A percentile compares a stretch with the other conserved stretches of the same genome.
Conservation (phyloP, 2,888 invertebrate species). For the Axea sp. region DNA sequence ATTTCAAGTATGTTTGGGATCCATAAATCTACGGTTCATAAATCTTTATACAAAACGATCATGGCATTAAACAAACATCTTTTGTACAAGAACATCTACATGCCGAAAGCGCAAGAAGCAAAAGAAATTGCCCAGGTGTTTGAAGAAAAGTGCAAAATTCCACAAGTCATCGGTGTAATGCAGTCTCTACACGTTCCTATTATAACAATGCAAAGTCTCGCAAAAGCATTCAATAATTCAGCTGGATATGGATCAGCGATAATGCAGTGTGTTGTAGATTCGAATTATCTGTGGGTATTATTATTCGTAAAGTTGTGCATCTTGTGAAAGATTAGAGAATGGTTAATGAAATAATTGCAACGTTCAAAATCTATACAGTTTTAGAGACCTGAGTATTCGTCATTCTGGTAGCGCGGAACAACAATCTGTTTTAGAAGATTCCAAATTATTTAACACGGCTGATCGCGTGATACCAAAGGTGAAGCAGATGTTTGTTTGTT, state of each 20-base stretch:
- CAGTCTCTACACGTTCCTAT: slow-evolving; percentile 66
- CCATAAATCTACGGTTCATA: slow-evolving; percentile 65
- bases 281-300: slow-evolving; percentile 62
- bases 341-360: too few species aligned
- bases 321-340: too few species aligned
- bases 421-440: slow-evolving; percentile 44
- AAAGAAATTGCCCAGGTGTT: slow-evolving; percentile 62
- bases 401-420: slow-evolving; percentile 53
- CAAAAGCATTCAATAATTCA: slow-evolving; percentile 61
- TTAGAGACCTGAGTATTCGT: slow-evolving; percentile 55
- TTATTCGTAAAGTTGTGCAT: too few species aligned
- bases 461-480: slow-evolving; percentile 60
- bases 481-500: too few species aligned
- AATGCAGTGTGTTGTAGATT: slow-evolving; percentile 66
- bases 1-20: slow-evolving; percentile 65
- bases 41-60: slow-evolving; percentile 66
- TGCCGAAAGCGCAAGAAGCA: slow-evolving; percentile 67
- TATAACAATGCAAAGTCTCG: slow-evolving; percentile 46
- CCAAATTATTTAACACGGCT: slow-evolving; percentile 34
- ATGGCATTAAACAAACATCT: slow-evolving; percentile 67
- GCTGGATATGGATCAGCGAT: slow-evolving; percentile 64
- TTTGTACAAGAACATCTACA: slow-evolving; percentile 61
- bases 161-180: slow-evolving; percentile 70
- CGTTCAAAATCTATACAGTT: too few species aligned
- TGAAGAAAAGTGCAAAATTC: slow-evolving; percentile 65